phyloP scores from a whole-genome alignment of 2,888 invertebrate species.

The Hoplodrina blanda region DNA sequence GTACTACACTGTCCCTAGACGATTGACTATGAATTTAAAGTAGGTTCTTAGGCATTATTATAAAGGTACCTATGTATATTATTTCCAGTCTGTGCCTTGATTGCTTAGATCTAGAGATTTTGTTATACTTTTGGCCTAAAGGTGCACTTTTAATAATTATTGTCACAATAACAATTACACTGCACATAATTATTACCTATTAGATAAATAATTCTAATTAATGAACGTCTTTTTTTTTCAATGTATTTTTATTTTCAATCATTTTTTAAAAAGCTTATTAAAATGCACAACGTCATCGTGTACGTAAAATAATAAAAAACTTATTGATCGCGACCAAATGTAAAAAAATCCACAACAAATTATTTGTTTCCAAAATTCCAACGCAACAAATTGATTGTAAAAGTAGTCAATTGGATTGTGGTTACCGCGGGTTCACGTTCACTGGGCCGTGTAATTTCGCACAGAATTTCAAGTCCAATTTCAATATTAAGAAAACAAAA shows the following conservation, averaged over 20 bases:
- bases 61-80: conserved; percentile 14
- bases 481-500: conserved; percentile 59
- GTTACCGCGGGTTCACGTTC: conserved; percentile 68
- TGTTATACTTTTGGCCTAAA: neutral
- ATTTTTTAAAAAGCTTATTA: no score
- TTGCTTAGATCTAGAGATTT: neutral
- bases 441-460: conserved; percentile 70
- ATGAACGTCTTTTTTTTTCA: no score
- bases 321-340: neutral
- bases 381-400: conserved; percentile 69
- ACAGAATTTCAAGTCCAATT: conserved; percentile 57
- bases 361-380: conserved; percentile 60
- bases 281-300: neutral
- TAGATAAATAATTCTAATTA: no score
- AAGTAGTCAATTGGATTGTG: conserved; percentile 75
- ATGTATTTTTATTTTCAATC: no score
- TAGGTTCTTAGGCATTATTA: conserved; percentile 27
- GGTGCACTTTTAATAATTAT: no score
- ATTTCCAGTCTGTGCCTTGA: conserved; percentile 12
- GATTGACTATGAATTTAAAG: conserved; percentile 58
- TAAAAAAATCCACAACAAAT: conserved; percentile 40
- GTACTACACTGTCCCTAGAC: conserved; percentile 43
- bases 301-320: conserved; percentile 11
- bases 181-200: no score
- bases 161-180: no score